phyloP scores from a whole-genome alignment of 1,140 invertebrate species.

The Diprion similis region DNA sequence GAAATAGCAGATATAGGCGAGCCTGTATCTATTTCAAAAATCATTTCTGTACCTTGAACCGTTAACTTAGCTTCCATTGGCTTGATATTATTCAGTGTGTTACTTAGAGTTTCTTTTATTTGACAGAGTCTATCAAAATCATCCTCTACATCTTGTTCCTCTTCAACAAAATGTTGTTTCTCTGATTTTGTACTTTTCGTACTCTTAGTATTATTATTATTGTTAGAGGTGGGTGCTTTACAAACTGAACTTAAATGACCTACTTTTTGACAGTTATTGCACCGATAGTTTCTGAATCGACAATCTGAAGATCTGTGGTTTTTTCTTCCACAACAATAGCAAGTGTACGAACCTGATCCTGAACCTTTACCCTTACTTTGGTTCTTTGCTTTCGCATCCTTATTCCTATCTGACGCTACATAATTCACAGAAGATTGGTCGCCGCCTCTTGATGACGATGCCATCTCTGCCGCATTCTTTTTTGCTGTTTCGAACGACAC shows the following conservation, averaged over 20 bases:
- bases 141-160: conserved; percentile 12
- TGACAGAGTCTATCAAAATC: conserved; percentile 19
- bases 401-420: conserved; percentile 6
- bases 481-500: conserved; percentile 27
- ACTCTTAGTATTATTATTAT: neutral
- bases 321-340: conserved; percentile 26
- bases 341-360: conserved; percentile 13
- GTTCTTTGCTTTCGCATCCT: neutral
- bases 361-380: neutral
- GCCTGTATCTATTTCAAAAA: conserved; percentile 13
- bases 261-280: conserved; percentile 25
- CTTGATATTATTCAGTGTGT: conserved; percentile 17
- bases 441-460: neutral
- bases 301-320: conserved; percentile 19
- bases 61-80: conserved; percentile 21
- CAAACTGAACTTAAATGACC: conserved; percentile 26
- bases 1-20: conserved; percentile 12
- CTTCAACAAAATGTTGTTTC: conserved; percentile 22
- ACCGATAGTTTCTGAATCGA: conserved; percentile 25
- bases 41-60: conserved; percentile 8
- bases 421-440: conserved; percentile 16
- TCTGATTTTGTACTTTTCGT: neutral
- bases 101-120: conserved; percentile 1
- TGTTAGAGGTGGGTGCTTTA: conserved; percentile 15
- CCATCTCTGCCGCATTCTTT: conserved; percentile 24